Evolutionary conservation across 2,113 vertebrate species (phyloP).

Genomic region (Ramphastos sulfuratus): DNA sequence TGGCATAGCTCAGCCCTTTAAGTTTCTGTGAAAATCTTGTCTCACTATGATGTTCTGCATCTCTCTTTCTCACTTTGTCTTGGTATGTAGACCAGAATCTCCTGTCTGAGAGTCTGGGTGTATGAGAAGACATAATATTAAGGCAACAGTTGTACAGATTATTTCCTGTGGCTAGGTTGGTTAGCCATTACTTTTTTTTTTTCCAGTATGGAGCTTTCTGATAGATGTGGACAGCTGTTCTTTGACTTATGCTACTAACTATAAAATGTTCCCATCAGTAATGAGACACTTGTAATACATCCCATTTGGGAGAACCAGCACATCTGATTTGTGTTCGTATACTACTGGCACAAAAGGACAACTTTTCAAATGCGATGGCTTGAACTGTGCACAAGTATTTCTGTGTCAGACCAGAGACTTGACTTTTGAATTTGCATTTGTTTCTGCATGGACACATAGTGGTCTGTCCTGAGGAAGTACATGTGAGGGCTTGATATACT

Average conservation of each 20-base stretch:
- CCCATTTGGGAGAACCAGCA: not conserved
- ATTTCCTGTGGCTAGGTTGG: not conserved
- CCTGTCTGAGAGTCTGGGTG: not conserved
- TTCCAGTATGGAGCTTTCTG: not conserved
- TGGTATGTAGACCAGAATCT: not conserved
- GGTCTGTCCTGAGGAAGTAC: not conserved
- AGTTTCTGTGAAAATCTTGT: not conserved
- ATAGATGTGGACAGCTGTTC: not conserved
- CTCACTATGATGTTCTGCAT: not conserved
- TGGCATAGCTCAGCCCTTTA: not conserved
- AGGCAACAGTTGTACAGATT: not conserved
- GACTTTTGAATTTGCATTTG: not conserved
- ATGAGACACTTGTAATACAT: constrained; percentile 14
- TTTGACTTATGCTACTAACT: not conserved
- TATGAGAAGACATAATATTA: not conserved
- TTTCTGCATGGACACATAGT: not conserved
- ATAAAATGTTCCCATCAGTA: not conserved
- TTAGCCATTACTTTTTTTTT: not conserved
- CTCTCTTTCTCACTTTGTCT: not conserved
- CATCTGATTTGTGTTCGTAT: not conserved
- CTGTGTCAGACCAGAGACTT: not conserved
- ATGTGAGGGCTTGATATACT: not conserved
- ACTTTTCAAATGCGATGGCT: not conserved
- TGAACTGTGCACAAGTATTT: not conserved
- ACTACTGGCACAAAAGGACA: not conserved